Evolutionary conservation across 2,113 vertebrate species (phyloP), one percentile per base, ranked within the genome.

Genomic region (Coracopsis vasa): DNA sequence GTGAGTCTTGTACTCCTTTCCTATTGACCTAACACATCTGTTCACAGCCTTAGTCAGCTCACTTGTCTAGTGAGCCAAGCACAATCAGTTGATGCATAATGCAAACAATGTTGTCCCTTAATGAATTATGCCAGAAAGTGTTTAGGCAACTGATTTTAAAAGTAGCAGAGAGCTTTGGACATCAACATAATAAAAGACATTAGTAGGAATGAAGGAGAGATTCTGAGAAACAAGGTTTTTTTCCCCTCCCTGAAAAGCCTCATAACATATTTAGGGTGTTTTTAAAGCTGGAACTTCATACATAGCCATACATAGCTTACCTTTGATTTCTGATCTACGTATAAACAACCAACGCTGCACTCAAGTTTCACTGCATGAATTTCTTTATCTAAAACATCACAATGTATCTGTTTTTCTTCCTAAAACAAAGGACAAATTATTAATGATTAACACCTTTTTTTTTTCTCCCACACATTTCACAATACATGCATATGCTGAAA

Each of bases 351-450:
- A 86, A 99, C 51, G 9, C 77, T 96, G 96, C 99, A 99, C 89
- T 98, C 95, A 54, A 99, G 97, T 42, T 96, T 97, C 23, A 98
- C 97, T 7, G 60, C n/a, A 42, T 98, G 93, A 23, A 97, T 95
- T 80, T 98, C 98, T 64, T 98, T 98, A 74, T 99, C 97, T 42
- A 91, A 97, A 24, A 99, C 95, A 8, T 98, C 98, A 97, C 99
- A 99, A 45, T 97, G 98, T 92, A 99, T 98, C 86, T 98, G 93
- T 78, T 98, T 98, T 91, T 99, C 98, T 95, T 98, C 98, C 99
- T 99, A 95, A 92, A 97, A 96, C 41, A 88, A 94, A 80, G 35
- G 41, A 81, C 7, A 45, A 91, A 81, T 82, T 86, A 86, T 18
- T 31, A 77, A 50, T 56, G 15, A 73, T 75, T 62, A 65, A 75